Evolutionary conservation across 2,797 vertebrate genomes (phyloP), one percentile per base, ranked within the genome.

Genomic region (Eulemur rubriventer): DNA sequence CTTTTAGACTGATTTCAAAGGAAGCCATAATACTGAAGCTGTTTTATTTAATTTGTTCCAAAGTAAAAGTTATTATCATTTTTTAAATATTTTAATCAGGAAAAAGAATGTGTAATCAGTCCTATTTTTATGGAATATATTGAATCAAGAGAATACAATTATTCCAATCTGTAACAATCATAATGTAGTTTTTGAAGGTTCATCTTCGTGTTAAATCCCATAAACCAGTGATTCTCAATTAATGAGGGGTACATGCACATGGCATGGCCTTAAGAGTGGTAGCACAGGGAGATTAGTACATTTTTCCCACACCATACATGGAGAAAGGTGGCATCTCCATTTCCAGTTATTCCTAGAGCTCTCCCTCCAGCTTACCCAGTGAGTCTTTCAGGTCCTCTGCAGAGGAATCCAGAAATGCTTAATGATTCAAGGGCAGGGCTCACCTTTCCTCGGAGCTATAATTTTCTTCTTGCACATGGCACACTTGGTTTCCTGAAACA

Each of bases 401-500:
- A 93, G 41, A 80, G 75, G 28, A 38, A 80, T 63, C 26, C 17
- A 89, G 38, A 83, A 79, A 46, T 92, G 57, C 70, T 93, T 96
- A 85, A 41, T 48, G 41, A 85, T 43, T 6, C 76, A 35, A 95
- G 69, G n/a, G 33, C 81, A 95, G 33, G 22, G 38, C 33, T 93
- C 55, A 63, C 65, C 57, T 86, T 46, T 89, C 61, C 65, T 95
- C 73, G 83, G 73, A 93, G 90, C 57, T 86, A 35, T 78, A 65
- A 38, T 91, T 89, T 93, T 85, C 86, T 85, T 85, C 59, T 88
- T 93, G 33, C 57, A 82, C 48, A 63, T 89, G 70, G 28, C 46
- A 61, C n/a, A 84, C 22, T 85, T 87, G 70, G 61, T 94, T 93
- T 89, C 83, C 69, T 89, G 33, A 96, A 96, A 96, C 22, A 86